phyloP scores from a whole-genome alignment of 1,140 invertebrate species.

The Nylanderia fulva region DNA sequence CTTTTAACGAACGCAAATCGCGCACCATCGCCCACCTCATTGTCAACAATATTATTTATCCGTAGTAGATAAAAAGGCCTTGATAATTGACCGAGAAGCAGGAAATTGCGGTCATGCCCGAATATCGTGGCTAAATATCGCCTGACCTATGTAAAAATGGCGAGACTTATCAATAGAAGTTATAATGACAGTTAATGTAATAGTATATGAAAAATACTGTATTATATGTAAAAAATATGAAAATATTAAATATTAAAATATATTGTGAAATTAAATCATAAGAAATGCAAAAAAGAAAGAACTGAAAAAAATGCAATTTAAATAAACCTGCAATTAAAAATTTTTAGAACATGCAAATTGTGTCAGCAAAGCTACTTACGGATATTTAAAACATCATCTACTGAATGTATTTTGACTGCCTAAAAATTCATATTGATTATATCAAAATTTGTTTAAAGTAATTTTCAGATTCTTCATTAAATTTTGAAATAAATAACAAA shows the following conservation, averaged over 20 bases:
- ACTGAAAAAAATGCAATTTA: not conserved
- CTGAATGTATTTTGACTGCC: not conserved
- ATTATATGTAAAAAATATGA: not conserved
- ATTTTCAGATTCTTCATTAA: not conserved
- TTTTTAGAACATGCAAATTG: not conserved
- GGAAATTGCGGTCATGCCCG: slow-evolving; percentile 45
- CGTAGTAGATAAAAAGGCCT: slow-evolving; percentile 25
- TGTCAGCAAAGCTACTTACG: not conserved
- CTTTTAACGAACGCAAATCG: not conserved
- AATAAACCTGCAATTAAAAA: not conserved
- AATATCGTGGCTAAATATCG: slow-evolving; percentile 49
- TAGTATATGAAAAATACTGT: slow-evolving; percentile 2
- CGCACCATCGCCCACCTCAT: not conserved
- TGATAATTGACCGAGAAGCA: slow-evolving; percentile 55
- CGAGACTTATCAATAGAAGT: not conserved
- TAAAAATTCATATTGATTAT: not conserved
- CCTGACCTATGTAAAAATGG: not conserved
- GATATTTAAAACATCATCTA: not conserved
- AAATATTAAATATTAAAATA: no score
- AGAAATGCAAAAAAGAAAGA: not conserved
- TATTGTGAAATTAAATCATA: not conserved
- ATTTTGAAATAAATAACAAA: not conserved
- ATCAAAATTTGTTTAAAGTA: not conserved
- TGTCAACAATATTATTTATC: slow-evolving; percentile 25
- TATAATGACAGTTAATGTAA: not conserved